Conservation (phyloP, 1,140 invertebrate species). For the Formica selysi region DNA sequence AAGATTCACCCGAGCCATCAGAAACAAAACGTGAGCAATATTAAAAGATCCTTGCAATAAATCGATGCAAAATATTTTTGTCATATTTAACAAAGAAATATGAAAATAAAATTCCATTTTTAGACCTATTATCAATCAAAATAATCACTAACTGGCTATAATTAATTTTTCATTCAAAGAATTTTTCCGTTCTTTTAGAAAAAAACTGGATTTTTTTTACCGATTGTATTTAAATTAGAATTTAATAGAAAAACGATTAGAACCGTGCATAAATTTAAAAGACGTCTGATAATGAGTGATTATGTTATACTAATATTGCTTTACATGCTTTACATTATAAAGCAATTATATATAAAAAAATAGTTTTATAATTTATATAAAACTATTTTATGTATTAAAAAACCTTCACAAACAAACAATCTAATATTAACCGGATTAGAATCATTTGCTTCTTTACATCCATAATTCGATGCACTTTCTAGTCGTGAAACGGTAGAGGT, state of each 20-base stretch:
- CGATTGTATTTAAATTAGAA: too few species aligned
- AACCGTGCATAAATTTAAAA: too few species aligned
- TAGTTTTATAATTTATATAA: not conserved
- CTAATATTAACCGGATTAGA: not conserved
- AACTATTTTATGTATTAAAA: not conserved
- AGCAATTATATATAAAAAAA: not conserved
- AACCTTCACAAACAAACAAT: not conserved
- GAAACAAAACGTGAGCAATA: constrained; percentile 69
- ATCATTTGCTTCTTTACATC: not conserved
- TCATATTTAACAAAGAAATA: not conserved
- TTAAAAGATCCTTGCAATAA: not conserved
- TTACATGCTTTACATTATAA: not conserved
- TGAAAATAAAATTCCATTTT: not conserved
- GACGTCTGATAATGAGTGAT: not conserved
- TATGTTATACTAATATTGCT: not conserved
- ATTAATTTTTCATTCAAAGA: not conserved
- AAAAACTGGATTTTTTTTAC: too few species aligned
- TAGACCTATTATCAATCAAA: not conserved
- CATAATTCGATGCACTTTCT: constrained; percentile 12
- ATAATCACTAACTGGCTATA: not conserved
- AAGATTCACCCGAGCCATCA: constrained; percentile 60
- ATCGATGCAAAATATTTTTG: not conserved
- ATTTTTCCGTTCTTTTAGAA: too few species aligned
- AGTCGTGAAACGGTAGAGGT: constrained; percentile 69
- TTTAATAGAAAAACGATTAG: too few species aligned